Percentiles rank a stretch among this genome's conserved stretches.
Conservation (phyloP, 2,113 vertebrate genomes). For the Stegostoma tigrinum region DNA sequence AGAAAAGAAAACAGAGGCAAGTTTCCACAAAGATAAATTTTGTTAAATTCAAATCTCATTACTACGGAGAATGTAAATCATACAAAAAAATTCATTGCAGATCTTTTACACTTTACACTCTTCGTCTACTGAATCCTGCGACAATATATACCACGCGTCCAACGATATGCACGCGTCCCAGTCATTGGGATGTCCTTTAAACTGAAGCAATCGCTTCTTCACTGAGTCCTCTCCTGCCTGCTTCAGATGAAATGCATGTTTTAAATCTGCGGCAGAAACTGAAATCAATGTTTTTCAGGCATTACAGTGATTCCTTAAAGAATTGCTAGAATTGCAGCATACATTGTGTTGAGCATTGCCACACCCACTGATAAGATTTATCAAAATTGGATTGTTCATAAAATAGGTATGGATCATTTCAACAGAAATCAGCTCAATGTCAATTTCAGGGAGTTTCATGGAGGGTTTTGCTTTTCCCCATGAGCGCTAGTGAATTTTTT, state of each 20-base stretch:
- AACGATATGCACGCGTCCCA: background rate
- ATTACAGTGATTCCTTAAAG: background rate
- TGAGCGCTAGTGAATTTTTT: too few relatives aligned
- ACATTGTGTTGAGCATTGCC: background rate
- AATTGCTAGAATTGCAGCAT: background rate
- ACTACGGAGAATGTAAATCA: background rate
- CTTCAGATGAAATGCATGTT: background rate
- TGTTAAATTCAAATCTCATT: background rate
- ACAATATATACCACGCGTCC: background rate
- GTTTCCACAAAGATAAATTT: background rate
- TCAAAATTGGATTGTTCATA: background rate
- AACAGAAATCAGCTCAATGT: too few relatives aligned
- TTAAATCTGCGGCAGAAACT: background rate
- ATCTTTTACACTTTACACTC: background rate
- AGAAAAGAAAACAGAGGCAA: background rate
- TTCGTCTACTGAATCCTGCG: background rate
- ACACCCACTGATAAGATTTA: background rate
- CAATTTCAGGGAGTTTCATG: too few relatives aligned
- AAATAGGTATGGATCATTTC: background rate
- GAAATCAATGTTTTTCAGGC: background rate
- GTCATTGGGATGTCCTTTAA: background rate
- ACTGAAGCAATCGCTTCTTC: background rate
- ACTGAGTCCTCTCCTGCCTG: background rate
- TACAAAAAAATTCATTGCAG: background rate
- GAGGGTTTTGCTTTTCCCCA: too few relatives aligned